Percentiles rank a stretch among this genome's conserved stretches.
Evolutionary conservation across 2,888 invertebrate species (phyloP).

Genomic region (Caenorhabditis imperialis): DNA sequence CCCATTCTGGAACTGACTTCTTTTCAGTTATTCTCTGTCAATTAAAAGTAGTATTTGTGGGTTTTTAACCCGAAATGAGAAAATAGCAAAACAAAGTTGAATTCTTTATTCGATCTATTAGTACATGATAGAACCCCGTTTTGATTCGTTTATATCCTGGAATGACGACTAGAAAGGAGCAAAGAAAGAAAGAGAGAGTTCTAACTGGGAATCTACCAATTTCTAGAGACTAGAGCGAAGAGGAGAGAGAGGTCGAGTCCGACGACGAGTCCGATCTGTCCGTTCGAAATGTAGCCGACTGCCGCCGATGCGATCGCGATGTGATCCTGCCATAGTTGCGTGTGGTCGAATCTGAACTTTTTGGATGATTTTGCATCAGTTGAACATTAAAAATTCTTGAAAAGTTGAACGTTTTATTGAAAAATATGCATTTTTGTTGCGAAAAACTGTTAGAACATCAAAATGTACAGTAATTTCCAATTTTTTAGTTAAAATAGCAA

Average conservation of each 20-base stretch:
- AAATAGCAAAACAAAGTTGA: not conserved
- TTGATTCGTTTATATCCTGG: not conserved
- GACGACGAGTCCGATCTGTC: slow-evolving; percentile 66
- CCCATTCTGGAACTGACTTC: slow-evolving; percentile 52
- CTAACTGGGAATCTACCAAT: slow-evolving; percentile 43
- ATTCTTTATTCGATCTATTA: not conserved
- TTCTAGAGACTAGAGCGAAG: slow-evolving; percentile 49
- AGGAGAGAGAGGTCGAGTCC: slow-evolving; percentile 68
- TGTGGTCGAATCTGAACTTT: slow-evolving; percentile 59
- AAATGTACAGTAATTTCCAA: too few species aligned
- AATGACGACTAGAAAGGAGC: not conserved
- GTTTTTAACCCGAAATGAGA: too few species aligned
- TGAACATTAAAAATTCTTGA: too few species aligned
- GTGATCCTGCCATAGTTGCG: slow-evolving; percentile 68
- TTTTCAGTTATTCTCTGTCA: too few species aligned
- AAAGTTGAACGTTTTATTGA: too few species aligned
- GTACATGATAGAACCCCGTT: slow-evolving; percentile 26
- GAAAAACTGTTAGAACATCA: too few species aligned
- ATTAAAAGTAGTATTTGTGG: too few species aligned
- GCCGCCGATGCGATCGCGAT: slow-evolving; percentile 65
- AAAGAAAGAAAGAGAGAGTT: not conserved
- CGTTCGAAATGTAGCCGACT: slow-evolving; percentile 64
- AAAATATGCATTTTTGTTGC: too few species aligned
- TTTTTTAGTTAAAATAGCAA: too few species aligned
- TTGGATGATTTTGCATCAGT: too few species aligned